These are phyloP conservation scores for Muscina levida DNA, from an alignment of 2,888 invertebrate genomes.

Conservation along the genomic window DNA sequence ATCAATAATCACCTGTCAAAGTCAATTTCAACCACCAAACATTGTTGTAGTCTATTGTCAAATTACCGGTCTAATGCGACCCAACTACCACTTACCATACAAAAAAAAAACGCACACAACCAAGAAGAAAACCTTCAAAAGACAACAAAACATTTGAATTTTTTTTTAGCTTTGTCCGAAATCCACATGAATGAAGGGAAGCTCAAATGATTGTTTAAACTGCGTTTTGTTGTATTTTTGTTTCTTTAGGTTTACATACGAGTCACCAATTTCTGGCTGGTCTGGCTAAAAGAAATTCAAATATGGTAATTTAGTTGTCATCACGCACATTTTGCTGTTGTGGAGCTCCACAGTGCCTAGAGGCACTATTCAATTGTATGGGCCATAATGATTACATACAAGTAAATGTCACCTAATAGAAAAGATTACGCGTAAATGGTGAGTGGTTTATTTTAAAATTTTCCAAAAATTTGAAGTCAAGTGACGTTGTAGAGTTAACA, in stretches of 20 bases:
- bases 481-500: too few relatives aligned
- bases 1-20: constrained; percentile 70
- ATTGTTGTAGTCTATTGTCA: constrained; percentile 38
- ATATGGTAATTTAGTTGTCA: constrained; percentile 39
- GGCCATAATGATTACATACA: too few relatives aligned
- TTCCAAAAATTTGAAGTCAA: neutral
- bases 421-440: neutral
- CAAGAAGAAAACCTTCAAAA: constrained; percentile 28
- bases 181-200: neutral
- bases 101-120: constrained; percentile 2
- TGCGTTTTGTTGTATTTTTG: constrained; percentile 30
- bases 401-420: too few relatives aligned
- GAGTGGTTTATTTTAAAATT: neutral
- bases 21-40: constrained; percentile 36
- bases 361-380: too few relatives aligned
- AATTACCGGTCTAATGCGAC: constrained; percentile 22
- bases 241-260: constrained; percentile 35
- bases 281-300: constrained; percentile 37
- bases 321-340: constrained; percentile 35
- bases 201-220: constrained; percentile 41
- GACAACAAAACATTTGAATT: constrained; percentile 17
- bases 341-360: neutral
- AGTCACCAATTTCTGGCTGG: neutral
- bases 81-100: constrained; percentile 20
- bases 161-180: too few relatives aligned